Evolutionary conservation across 2,888 invertebrate species (phyloP).

Genomic region (Hyposoter dolosus): DNA sequence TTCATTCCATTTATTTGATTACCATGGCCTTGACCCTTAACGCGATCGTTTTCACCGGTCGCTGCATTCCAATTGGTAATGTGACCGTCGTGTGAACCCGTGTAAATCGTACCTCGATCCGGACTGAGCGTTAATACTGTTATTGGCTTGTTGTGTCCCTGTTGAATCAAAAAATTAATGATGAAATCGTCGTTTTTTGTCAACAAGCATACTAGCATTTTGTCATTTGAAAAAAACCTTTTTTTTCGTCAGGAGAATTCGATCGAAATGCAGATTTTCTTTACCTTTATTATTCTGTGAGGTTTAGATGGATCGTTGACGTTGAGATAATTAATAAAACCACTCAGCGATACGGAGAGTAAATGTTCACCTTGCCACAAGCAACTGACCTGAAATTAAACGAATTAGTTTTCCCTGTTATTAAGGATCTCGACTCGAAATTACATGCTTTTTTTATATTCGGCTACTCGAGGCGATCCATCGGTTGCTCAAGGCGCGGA

Average conservation of each 20-base stretch:
- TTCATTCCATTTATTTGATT: conserved; percentile 98
- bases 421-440: background rate
- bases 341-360: conserved; percentile 96
- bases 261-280: background rate
- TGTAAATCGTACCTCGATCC: conserved; percentile 92
- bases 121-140: conserved; percentile 93
- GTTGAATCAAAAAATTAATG: conserved; percentile 39
- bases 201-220: background rate
- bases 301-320: conserved; percentile 93
- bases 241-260: background rate
- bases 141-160: conserved; percentile 99
- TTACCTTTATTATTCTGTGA: conserved; percentile 90
- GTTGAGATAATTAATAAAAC: conserved; percentile 97
- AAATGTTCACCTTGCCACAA: conserved; percentile 97
- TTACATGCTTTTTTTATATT: background rate
- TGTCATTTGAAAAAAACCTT: background rate
- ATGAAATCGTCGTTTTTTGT: background rate
- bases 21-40: conserved; percentile 95
- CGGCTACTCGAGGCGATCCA: background rate
- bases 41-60: conserved; percentile 93
- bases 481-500: background rate
- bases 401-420: background rate
- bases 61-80: conserved; percentile 94
- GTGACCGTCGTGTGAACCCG: conserved; percentile 97
- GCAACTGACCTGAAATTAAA: conserved; percentile 91